A percentile compares a stretch with the other conserved stretches of the same genome.
phyloP scores from a whole-genome alignment of 2,113 vertebrate species.

The Lophochroa leadbeateri region DNA sequence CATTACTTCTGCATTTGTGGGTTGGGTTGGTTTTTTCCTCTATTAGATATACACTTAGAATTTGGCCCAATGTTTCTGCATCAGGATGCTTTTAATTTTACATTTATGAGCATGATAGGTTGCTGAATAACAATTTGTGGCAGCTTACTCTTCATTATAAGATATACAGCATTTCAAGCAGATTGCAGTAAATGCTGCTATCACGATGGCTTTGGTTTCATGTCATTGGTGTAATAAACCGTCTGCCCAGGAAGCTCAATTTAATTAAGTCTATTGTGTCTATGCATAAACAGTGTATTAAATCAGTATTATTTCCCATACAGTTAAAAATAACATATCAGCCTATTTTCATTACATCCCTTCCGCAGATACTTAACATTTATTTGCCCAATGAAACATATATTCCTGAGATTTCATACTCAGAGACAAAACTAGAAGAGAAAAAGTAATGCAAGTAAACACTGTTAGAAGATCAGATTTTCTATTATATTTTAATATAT shows the following conservation, averaged over 20 bases:
- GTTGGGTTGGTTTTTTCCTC: neutral
- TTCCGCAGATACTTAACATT: neutral
- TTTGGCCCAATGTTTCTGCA: neutral
- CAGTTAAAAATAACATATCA: neutral
- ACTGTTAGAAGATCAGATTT: neutral
- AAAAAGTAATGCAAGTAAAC: neutral
- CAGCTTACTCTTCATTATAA: neutral
- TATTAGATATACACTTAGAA: neutral
- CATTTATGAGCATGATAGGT: neutral
- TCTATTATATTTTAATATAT: neutral
- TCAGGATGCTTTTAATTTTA: neutral
- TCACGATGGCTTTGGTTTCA: neutral
- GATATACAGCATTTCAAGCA: neutral
- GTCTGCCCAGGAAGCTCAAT: conserved; percentile 13
- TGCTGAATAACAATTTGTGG: neutral
- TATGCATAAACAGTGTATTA: neutral
- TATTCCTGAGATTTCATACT: neutral
- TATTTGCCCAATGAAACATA: neutral
- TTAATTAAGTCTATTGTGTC: conserved; percentile 28
- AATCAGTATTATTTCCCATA: neutral
- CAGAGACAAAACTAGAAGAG: neutral
- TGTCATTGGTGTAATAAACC: neutral
- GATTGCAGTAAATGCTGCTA: neutral
- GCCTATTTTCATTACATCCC: neutral
- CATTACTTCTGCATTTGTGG: neutral